Evolutionary conservation across 1,140 invertebrate species (phyloP), one percentile per base, ranked within the genome.

Genomic region (Hermatobates lingyangjiaoensis): DNA sequence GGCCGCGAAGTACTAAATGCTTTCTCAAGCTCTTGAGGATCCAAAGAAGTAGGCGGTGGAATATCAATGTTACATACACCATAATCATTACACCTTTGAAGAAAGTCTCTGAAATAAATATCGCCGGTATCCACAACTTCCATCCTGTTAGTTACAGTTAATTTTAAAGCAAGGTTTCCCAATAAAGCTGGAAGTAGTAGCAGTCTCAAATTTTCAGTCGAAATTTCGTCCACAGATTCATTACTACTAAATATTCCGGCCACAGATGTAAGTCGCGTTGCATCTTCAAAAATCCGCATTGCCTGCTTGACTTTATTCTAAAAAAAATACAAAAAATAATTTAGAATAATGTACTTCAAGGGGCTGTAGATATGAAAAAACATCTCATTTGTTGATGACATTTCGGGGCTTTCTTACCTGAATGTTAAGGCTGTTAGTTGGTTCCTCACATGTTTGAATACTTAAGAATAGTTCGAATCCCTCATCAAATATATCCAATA

Each of bases 181-280:
- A 93, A 69, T n/a, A 89, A 66, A 20, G 79, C 85, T 0, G 89
- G 89, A 15, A 92, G 61, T 1, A 92, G 64, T 45, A 92, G 72
- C 59, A 87, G 89, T 61, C 86, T 87, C 1, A 96, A 63, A 60
- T 89, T 80, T 55, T 80, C 77, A 14, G 88, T 89, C 0, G 86
- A 66, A 12, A 95, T 63, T 70, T 96, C 92, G 48, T 91, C 85
- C 39, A 89, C 71, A 24, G 68, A 71, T 73, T 96, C 92, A 69
- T 95, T 95, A 27, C 65, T 64, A 64, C 87, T 92, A 60, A 94
- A 95, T 64, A 95, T 74, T 42, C 75, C 79, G 0, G 82, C 70
- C 34, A 79, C 54, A 4, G 84, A 89, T 0, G 90, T 85, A 46
- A 87, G 63, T 56, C 71, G 73, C 18, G 87, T 91, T 1, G 77